These are phyloP conservation scores for Pseudocheirus occidentalis DNA, from an alignment of 2,797 vertebrate species.

Conservation along the genomic window DNA sequence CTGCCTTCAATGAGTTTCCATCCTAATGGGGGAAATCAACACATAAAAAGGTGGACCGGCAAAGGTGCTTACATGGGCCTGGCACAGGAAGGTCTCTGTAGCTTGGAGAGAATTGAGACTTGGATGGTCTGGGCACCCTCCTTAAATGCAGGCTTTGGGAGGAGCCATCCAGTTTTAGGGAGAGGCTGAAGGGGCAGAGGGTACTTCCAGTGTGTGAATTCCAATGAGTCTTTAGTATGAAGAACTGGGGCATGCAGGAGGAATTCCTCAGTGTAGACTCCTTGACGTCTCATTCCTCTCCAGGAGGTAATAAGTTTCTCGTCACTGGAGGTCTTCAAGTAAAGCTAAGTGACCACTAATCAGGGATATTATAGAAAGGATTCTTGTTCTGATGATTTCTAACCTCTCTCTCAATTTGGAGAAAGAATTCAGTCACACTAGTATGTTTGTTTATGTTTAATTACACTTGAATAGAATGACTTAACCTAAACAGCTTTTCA, in stretches of 20 bases:
- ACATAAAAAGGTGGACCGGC: neutral
- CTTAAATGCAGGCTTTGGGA: neutral
- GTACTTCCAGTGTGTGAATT: neutral
- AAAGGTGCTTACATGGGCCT: neutral
- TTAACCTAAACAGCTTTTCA: neutral
- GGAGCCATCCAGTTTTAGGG: neutral
- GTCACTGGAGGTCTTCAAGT: neutral
- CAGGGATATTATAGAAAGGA: neutral
- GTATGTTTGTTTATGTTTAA: neutral
- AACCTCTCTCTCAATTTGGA: neutral
- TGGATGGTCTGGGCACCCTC: neutral
- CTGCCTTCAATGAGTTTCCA: neutral
- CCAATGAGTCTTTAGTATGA: neutral
- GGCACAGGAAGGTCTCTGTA: neutral
- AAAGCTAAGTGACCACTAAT: neutral
- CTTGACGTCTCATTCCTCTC: neutral
- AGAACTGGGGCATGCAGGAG: conserved; percentile 1
- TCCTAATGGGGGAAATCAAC: neutral
- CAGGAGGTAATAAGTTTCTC: neutral
- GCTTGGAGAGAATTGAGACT: neutral
- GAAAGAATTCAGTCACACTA: neutral
- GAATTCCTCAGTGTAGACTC: neutral
- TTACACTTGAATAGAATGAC: neutral
- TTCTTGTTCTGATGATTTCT: neutral
- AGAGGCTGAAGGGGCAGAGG: neutral